Evolutionary conservation across 2,888 invertebrate species (phyloP).

Genomic region (Eupithecia dodoneata): DNA sequence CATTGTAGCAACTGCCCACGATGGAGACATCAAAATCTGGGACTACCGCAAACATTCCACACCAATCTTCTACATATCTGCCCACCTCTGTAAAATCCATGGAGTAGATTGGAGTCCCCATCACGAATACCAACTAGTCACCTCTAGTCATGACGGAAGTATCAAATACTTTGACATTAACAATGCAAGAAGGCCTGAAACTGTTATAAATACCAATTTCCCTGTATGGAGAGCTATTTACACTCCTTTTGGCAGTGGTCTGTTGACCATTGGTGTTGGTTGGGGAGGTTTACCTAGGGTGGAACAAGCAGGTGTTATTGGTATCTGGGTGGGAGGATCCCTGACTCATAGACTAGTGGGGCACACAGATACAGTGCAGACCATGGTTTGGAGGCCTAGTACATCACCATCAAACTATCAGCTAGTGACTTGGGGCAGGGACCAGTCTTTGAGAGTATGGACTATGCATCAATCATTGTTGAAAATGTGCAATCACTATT

Average conservation of each 20-base stretch:
- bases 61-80: constrained; percentile 96
- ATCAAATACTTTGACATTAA: constrained; percentile 97
- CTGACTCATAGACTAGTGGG: constrained; percentile 97
- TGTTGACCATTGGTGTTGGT: constrained; percentile 96
- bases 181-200: constrained; percentile 93
- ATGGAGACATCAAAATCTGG: constrained; percentile 98
- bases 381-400: constrained; percentile 96
- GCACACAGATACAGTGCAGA: constrained; percentile 96
- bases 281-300: constrained; percentile 91
- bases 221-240: constrained; percentile 97
- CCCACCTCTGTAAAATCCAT: constrained; percentile 94
- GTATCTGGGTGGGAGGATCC: constrained; percentile 83
- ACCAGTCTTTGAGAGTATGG: constrained; percentile 96
- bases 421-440: constrained; percentile 97
- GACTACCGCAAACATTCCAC: constrained; percentile 94
- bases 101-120: constrained; percentile 97
- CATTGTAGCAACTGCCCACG: constrained; percentile 96
- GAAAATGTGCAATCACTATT: constrained; percentile 88
- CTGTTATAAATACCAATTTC: constrained; percentile 91
- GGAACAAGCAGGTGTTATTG: constrained; percentile 87
- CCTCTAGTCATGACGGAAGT: constrained; percentile 97
- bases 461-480: constrained; percentile 93
- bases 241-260: constrained; percentile 96
- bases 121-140: constrained; percentile 92
- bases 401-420: constrained; percentile 89